These are phyloP conservation scores for Serilophus lunatus DNA, from an alignment of 2,113 vertebrate species.

Conservation along the genomic window DNA sequence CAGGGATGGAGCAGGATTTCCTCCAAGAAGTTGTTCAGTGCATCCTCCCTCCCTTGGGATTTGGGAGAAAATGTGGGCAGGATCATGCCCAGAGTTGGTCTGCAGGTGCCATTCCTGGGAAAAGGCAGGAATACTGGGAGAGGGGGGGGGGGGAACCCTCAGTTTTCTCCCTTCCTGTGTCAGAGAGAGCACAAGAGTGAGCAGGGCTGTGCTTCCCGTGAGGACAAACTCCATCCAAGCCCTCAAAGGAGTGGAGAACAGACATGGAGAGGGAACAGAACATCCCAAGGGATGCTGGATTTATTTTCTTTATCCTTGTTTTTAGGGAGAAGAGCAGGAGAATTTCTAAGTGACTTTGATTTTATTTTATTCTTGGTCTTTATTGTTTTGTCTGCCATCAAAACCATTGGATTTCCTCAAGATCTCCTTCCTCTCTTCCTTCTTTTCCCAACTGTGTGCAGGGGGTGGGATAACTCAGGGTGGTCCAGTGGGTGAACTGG, in stretches of 20 bases:
- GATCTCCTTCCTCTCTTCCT: neutral
- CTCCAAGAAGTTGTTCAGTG: neutral
- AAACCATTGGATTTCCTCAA: neutral
- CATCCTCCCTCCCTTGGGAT: neutral
- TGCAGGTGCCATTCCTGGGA: neutral
- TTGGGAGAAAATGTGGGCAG: neutral
- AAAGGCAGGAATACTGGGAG: neutral
- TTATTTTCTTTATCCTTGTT: neutral
- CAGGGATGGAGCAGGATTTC: neutral
- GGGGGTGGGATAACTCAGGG: neutral
- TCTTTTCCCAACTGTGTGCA: neutral
- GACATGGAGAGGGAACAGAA: neutral
- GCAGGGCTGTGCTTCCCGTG: neutral
- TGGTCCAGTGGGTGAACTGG: rapidly evolving
- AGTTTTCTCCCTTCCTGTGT: neutral
- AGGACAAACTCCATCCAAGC: neutral
- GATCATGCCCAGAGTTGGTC: neutral
- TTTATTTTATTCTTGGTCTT: neutral
- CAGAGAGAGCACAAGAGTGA: neutral
- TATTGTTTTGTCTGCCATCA: neutral
- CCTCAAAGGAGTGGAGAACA: neutral
- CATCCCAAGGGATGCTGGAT: neutral
- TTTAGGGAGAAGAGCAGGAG: neutral
- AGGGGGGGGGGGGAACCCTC: neutral
- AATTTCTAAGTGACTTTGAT: neutral